Evolutionary conservation across 2,797 vertebrate genomes (phyloP), one percentile per base, ranked within the genome.

Genomic region (Enteromius afrohamiltoni): DNA sequence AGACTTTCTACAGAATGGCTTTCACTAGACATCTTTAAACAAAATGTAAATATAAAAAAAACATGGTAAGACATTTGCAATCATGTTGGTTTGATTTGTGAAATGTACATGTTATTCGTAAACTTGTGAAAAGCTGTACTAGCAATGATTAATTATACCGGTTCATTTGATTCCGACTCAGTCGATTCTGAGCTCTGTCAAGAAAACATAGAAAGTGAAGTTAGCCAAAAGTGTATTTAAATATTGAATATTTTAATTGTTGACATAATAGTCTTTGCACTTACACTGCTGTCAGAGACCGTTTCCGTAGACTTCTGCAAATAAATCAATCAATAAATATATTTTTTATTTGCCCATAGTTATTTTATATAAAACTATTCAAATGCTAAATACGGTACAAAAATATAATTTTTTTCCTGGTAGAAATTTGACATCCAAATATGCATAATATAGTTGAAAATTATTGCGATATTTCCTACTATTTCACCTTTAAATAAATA

Each of bases 231-330:
- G 23, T 14, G 26, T 7, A 3, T 14, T 49, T 1, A 11, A 23
- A 7, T 17, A 51, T 29, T 5, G 10, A 45, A 45, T 74, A 4
- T 53, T 6, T 3, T 16, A 29, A 31, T 9, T 23, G 6, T 3
- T 47, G 49, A 67, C 1, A 71, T 64, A 6, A 79, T 0, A 3
- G 55, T 47, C 0, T 75, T 68, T n/a, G 4, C 19, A 82, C 92
- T 92, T 84, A 93, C 93, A 70, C 90, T 87, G 81, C 79, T 74
- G 34, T 87, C 88, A 0, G 86, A 93, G 16, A 37, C 47, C 60
- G 19, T 91, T 88, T 93, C 93, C 76, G 90, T 89, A 49, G 91
- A 93, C 82, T 90, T 93, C 93, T 94, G 85, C 16, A 87, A 84
- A 60, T 55, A 26, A 70, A 47, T 2, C 51, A 40, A 74, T n/a